Percentiles rank a stretch among this genome's conserved stretches.
phyloP scores from a whole-genome alignment of 1,140 invertebrate genomes.

The Drosophila fuyamai region DNA sequence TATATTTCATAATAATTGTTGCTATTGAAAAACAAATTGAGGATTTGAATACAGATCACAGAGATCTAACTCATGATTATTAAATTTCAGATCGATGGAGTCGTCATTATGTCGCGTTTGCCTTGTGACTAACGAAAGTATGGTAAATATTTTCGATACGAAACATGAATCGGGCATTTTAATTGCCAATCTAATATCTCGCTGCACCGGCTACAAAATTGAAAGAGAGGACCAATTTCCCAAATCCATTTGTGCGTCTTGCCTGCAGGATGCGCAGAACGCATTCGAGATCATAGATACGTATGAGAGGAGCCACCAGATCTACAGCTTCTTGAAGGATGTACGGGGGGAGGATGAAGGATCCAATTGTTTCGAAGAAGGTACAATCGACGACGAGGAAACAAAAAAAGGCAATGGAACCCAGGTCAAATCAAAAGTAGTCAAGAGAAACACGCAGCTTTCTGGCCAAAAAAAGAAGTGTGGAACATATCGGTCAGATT shows the following conservation, averaged over 20 bases:
- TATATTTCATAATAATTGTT: too few species aligned
- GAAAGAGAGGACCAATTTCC: neutral
- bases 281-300: constrained; percentile 3
- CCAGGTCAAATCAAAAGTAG: too few species aligned
- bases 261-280: neutral
- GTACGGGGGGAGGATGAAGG: neutral
- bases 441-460: too few species aligned
- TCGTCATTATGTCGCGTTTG: neutral
- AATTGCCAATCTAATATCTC: neutral
- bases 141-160: neutral
- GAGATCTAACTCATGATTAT: too few species aligned
- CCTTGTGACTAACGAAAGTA: neutral
- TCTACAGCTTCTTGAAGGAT: neutral
- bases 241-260: neutral
- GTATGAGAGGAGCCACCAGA: neutral
- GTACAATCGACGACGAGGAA: too few species aligned
- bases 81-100: neutral
- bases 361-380: neutral
- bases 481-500: neutral
- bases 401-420: neutral
- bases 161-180: neutral
- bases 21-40: too few species aligned
- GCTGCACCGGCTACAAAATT: neutral
- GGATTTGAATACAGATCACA: too few species aligned
- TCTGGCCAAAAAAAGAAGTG: neutral